Evolutionary conservation across 2,888 invertebrate species (phyloP).

Genomic region (Drosophila mulleri): DNA sequence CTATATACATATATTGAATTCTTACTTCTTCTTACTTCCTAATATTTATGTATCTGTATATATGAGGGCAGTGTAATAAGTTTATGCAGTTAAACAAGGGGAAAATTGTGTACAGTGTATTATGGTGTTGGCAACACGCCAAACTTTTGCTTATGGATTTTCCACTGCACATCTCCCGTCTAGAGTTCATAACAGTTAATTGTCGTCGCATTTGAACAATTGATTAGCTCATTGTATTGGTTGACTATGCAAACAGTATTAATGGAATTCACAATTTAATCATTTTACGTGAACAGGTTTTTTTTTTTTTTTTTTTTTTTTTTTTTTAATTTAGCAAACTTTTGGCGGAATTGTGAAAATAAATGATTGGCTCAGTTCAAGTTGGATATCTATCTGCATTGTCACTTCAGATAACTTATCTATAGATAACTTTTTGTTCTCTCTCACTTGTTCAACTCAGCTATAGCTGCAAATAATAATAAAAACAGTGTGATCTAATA

Average conservation of each 20-base stretch:
- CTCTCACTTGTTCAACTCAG: background rate
- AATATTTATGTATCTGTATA: too few relatives aligned
- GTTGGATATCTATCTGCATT: background rate
- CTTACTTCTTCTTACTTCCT: too few relatives aligned
- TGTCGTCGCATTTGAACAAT: slow-evolving; percentile 21
- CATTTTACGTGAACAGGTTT: background rate
- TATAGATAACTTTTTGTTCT: background rate
- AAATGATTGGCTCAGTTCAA: background rate
- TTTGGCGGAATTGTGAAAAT: background rate
- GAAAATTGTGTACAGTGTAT: background rate
- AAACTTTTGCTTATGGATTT: slow-evolving; percentile 25
- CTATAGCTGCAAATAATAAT: background rate
- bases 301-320: slow-evolving; percentile 6
- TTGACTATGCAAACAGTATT: slow-evolving; percentile 19
- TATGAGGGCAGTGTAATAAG: background rate
- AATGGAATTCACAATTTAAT: slow-evolving; percentile 7
- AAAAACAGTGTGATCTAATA: too few relatives aligned
- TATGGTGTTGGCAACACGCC: background rate
- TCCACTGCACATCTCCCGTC: slow-evolving; percentile 2
- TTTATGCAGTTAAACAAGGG: background rate
- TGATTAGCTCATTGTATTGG: slow-evolving; percentile 61
- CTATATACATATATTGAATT: background rate
- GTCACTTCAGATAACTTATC: slow-evolving; percentile 1
- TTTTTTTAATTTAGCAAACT: background rate
- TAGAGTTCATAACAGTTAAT: slow-evolving; percentile 40